Evolutionary conservation across 2,113 vertebrate genomes (phyloP).

Genomic region (Spea bombifrons): DNA sequence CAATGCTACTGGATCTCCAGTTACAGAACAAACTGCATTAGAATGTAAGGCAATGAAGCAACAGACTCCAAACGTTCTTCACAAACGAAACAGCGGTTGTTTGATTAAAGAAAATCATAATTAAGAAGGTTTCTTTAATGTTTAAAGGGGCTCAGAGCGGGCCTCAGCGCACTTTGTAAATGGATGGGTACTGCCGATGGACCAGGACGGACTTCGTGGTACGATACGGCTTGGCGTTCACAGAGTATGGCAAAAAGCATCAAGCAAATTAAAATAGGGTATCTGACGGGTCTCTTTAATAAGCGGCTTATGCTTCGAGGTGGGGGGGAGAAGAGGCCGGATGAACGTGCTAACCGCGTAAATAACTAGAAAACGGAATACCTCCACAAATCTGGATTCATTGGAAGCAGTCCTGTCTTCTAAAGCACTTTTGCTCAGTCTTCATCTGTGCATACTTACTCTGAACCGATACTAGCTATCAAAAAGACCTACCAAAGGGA

Average conservation of each 20-base stretch:
- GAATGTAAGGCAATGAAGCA: constrained; percentile 92
- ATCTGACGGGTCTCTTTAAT: constrained; percentile 51
- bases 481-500: constrained; percentile 87
- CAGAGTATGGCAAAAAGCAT: not conserved
- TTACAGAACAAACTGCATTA: constrained; percentile 98
- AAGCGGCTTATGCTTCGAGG: constrained; percentile 65
- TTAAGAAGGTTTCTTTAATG: constrained; percentile 51
- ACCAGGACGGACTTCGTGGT: constrained; percentile 55
- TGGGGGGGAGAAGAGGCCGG: constrained; percentile 38
- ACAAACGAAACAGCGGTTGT: constrained; percentile 78
- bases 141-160: not conserved
- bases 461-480: constrained; percentile 98
- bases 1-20: constrained; percentile 91
- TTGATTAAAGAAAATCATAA: constrained; percentile 56
- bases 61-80: constrained; percentile 83
- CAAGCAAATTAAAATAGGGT: constrained; percentile 58
- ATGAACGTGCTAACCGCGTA: constrained; percentile 79
- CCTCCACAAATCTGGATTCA: constrained; percentile 97
- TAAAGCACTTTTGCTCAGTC: constrained; percentile 96
- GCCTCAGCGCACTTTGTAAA: constrained; percentile 67
- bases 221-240: constrained; percentile 76
- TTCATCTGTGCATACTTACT: constrained; percentile 99
- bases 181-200: constrained; percentile 72
- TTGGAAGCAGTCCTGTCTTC: constrained; percentile 95
- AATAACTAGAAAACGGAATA: constrained; percentile 84